Evolutionary conservation across 2,113 vertebrate species (phyloP).

Genomic region (Talpa occidentalis): DNA sequence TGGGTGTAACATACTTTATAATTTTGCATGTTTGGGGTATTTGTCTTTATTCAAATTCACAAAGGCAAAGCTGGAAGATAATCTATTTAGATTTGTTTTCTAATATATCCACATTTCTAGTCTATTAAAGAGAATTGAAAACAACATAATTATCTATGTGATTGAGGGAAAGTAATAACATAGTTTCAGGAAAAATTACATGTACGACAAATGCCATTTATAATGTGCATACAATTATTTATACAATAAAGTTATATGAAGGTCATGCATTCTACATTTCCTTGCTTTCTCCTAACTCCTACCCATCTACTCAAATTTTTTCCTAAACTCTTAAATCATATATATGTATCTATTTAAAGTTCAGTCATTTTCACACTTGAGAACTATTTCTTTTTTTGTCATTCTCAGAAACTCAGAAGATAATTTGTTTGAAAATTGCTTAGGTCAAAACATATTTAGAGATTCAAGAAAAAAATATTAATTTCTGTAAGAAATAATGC

Average conservation of each 20-base stretch:
- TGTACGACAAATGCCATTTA: not conserved
- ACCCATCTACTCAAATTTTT: not conserved
- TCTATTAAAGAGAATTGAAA: not conserved
- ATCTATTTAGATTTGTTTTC: not conserved
- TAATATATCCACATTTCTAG: not conserved
- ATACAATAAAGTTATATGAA: not conserved
- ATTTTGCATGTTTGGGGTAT: not conserved
- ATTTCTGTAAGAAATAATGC: slow-evolving; percentile 13
- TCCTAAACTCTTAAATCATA: not conserved
- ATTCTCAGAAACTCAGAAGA: not conserved
- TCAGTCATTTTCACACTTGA: not conserved
- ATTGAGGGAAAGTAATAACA: not conserved
- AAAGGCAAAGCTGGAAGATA: not conserved
- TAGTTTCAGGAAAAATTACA: not conserved
- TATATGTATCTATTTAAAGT: not conserved
- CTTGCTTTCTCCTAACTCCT: not conserved
- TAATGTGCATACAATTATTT: not conserved
- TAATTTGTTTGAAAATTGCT: not conserved
- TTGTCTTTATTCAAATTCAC: not conserved
- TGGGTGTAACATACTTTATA: not conserved
- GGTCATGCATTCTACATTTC: not conserved
- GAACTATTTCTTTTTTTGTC: not conserved
- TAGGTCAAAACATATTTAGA: slow-evolving; percentile 9
- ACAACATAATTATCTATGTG: not conserved
- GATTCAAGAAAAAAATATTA: not conserved